Evolutionary conservation across 2,888 invertebrate genomes (phyloP), one percentile per base, ranked within the genome.

Genomic region (Macaria notata): DNA sequence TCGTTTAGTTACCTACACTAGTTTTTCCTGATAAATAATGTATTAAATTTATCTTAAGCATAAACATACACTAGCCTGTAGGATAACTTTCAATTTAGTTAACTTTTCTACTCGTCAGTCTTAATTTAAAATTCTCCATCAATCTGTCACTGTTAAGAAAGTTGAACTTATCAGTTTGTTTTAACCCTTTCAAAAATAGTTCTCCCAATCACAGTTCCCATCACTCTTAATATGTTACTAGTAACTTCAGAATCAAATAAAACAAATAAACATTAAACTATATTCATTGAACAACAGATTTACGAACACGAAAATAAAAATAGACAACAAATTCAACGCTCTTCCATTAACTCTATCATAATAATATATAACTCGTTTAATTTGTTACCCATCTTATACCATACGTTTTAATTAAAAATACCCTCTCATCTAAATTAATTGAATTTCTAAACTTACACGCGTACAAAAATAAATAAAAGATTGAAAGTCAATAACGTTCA

Each of bases 351-450:
- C 42, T 41, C 31, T 45, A 41, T 33, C 33, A 19, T 19, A 8
- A 29, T 44, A 8, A 31, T 48, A 31, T 31, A 42, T 46, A 19
- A 19, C 19, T 19, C 19, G 19, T 36, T 47, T 33, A 49, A 57
- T 44, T 9, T 30, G 38, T 48, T 38, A 31, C 29, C 29, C 43
- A 58, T 31, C 9, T 39, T 39, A 5, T 48, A 36, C 36, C n/a
- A 19, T 36, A 45, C 31, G 31, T 38, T 56, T 55, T 49, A 55
- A 56, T 59, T 56, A 59, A 61, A 62, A 53, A 57, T 53, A 60
- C 47, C 60, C 46, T 61, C 64, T 69, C 63, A 70, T 64, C 56
- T 31, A 55, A 63, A 66, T 65, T 64, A 72, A 74, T 76, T 71
- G 46, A 65, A 71, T 65, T 63, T 65, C 36, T 57, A 68, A 68